Base-by-base conservation (phyloP, 1,140 invertebrate genomes). In the Caenorhabditis latens region DNA sequence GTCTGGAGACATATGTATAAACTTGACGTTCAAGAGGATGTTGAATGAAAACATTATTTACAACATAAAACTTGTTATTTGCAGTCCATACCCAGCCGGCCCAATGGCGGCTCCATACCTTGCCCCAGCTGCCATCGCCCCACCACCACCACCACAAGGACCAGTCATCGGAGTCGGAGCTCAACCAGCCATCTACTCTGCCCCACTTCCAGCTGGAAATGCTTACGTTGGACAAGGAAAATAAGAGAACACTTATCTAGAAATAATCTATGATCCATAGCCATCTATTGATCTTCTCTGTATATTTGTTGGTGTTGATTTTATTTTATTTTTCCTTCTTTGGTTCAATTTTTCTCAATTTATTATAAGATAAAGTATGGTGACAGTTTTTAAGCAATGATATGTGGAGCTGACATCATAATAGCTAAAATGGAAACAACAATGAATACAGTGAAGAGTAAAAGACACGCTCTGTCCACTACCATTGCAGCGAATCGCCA, bases 401-500 rank as follows among this genome's bases (percentile, higher is more conserved):
- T 67, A 85, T 89, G 88, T 6, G 88, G 88, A 2, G 88, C 86
- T 61, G 88, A 89, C 50, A 89, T 63, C 55, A 89, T 86, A 43
- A 89, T 89, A 84, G 65, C 71, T 6, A 92, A 63, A 11, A 93
- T 93, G 0, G 93, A 93, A 42, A 92, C 88, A 11, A 92, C 46
- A 5, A 93, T 93, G 71, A 93, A 92, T 7, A 91, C 83, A 32
- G 91, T 88, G 89, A 93, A 94, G n/a, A 93, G 89, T 84, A 91
- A 90, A 40, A 93, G 90, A 89, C 93, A 93, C 42, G 93, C 84
- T 24, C 93, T 86, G 87, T 94, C 93, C 42, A 94, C 92, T 6
- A 93, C 93, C 91, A 93, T 93, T 14, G 93, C 93, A 14, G 93
- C 93, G 88, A 94, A 94, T 88, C 93, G 92, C 93, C 93, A 94